Evolutionary conservation across 1,140 invertebrate species (phyloP).

Genomic region (Apocrypta bakeri): DNA sequence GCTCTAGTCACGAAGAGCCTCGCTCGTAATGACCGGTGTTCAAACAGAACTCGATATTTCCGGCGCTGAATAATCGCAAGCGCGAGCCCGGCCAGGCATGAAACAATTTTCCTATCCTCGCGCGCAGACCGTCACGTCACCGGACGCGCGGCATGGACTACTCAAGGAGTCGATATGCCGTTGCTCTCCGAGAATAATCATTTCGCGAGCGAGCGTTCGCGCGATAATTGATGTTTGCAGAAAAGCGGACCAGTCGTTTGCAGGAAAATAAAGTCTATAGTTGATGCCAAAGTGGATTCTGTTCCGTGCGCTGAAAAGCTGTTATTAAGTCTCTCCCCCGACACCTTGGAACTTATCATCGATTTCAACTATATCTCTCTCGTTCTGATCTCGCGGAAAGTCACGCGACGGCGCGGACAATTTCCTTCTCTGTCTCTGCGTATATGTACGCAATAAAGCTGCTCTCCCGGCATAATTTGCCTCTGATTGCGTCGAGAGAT

Average conservation of each 20-base stretch:
- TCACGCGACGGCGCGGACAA: not conserved
- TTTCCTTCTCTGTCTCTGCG: no score
- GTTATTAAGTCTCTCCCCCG: not conserved
- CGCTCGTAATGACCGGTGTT: constrained; percentile 51
- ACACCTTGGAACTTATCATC: not conserved
- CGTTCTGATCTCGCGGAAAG: no score
- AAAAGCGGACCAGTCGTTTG: not conserved
- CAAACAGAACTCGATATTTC: constrained; percentile 60
- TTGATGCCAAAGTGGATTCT: not conserved
- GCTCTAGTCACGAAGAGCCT: constrained; percentile 40
- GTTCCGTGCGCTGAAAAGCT: not conserved
- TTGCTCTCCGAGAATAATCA: not conserved
- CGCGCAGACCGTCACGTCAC: constrained; percentile 33
- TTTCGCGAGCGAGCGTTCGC: no score
- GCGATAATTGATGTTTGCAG: not conserved
- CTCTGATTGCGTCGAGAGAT: no score
- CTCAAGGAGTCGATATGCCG: not conserved
- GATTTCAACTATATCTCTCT: not conserved
- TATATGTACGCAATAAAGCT: no score
- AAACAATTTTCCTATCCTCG: constrained; percentile 56
- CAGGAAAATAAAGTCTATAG: no score
- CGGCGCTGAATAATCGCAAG: constrained; percentile 50
- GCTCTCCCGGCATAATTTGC: no score
- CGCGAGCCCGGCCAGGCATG: constrained; percentile 48
- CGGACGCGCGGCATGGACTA: not conserved